These are phyloP conservation scores for Neomonachus schauinslandi DNA, from an alignment of 2,113 vertebrate genomes.

Conservation along the genomic window DNA sequence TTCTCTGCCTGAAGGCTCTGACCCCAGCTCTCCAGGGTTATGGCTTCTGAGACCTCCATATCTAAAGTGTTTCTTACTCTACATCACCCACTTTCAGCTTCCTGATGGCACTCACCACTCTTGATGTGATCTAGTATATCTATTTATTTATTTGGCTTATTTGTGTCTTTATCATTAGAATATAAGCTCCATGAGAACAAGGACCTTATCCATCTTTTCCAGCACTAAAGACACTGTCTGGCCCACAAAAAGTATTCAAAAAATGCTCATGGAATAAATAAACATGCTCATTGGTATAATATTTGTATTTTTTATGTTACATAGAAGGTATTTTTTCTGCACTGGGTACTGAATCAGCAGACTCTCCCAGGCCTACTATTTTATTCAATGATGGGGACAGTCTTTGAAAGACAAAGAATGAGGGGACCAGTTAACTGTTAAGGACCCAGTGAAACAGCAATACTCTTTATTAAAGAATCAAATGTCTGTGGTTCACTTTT, in stretches of 20 bases:
- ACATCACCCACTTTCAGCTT: not conserved
- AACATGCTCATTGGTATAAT: fast-evolving
- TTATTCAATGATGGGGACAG: not conserved
- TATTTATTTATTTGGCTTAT: not conserved
- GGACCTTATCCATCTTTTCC: not conserved
- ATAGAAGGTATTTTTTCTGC: not conserved
- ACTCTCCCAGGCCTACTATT: not conserved
- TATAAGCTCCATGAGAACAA: not conserved
- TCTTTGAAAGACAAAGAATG: not conserved
- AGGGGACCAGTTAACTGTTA: not conserved
- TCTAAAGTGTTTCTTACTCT: not conserved
- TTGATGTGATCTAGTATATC: not conserved
- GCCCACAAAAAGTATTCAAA: not conserved
- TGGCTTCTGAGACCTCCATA: too few species aligned
- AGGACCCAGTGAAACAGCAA: slow-evolving; percentile 1
- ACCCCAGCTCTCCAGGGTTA: not conserved
- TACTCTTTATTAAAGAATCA: slow-evolving; percentile 18
- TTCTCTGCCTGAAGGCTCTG: not conserved
- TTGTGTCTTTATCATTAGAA: not conserved
- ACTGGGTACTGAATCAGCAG: not conserved
- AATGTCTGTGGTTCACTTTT: not conserved
- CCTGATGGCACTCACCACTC: too few species aligned
- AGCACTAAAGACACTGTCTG: not conserved
- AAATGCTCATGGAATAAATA: not conserved
- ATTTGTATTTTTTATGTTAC: not conserved